A percentile compares a stretch with the other conserved stretches of the same genome.
phyloP scores from a whole-genome alignment of 1,140 invertebrate genomes.

The Cotesia vestalis region DNA sequence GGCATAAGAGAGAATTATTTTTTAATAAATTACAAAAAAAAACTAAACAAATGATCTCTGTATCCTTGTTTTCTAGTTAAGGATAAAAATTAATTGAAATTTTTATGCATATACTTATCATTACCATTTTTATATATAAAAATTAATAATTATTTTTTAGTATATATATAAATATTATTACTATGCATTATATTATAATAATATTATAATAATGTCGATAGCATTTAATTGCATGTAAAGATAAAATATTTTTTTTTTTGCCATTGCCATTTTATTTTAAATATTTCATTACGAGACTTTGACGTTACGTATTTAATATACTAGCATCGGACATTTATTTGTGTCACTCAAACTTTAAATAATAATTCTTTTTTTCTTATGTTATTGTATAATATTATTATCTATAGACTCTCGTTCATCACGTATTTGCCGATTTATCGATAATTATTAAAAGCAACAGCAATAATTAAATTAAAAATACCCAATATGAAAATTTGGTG shows the following conservation, averaged over 20 bases:
- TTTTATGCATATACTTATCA: conserved; percentile 3
- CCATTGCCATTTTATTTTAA: conserved; percentile 7
- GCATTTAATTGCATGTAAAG: conserved; percentile 27
- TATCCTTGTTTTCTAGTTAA: background rate
- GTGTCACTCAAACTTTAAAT: conserved; percentile 17
- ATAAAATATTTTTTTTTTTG: conserved; percentile 12
- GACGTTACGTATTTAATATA: conserved; percentile 10
- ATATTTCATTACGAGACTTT: background rate
- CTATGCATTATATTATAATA: background rate
- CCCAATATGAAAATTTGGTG: conserved; percentile 43
- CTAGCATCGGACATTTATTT: conserved; percentile 5
- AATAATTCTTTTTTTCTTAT: too few species aligned
- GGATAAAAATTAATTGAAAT: too few species aligned
- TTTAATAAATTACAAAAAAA: too few species aligned
- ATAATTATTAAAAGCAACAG: conserved; percentile 12
- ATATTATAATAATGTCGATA: conserved; percentile 12
- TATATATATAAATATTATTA: background rate
- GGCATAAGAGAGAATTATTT: background rate
- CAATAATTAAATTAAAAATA: conserved; percentile 6
- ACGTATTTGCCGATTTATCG: conserved; percentile 1
- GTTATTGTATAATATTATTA: background rate
- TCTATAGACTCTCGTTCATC: conserved; percentile 1
- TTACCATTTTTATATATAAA: background rate
- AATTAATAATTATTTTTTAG: conserved; percentile 3
- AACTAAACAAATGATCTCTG: background rate